These are phyloP conservation scores for Ametastegia equiseti DNA, from an alignment of 2,888 invertebrate genomes.

Conservation along the genomic window DNA sequence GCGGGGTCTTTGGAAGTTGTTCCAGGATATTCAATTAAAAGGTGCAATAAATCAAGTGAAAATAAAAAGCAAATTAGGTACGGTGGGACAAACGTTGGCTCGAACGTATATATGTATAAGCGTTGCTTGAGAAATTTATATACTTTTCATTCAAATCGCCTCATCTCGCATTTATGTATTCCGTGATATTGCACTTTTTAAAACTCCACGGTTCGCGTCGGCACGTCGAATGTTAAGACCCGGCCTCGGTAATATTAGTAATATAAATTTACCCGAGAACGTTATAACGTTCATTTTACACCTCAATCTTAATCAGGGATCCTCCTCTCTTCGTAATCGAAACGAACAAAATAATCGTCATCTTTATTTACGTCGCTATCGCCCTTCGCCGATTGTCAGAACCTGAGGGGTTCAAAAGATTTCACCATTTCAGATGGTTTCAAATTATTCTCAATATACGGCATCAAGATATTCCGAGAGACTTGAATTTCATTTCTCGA, in stretches of 20 bases:
- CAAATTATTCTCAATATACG: too few relatives aligned
- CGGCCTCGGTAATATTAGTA: slow-evolving; percentile 68
- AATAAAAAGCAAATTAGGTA: slow-evolving; percentile 49
- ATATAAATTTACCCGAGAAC: slow-evolving; percentile 68
- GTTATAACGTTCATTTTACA: slow-evolving; percentile 31
- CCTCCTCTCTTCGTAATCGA: neutral
- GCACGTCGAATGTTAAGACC: slow-evolving; percentile 68
- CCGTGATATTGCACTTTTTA: slow-evolving; percentile 73
- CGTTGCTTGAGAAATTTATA: slow-evolving; percentile 70
- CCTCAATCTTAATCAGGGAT: neutral
- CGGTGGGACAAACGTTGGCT: slow-evolving; percentile 46
- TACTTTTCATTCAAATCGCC: slow-evolving; percentile 73
- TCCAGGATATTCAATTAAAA: slow-evolving; percentile 36
- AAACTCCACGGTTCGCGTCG: slow-evolving; percentile 60
- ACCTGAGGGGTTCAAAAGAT: too few relatives aligned
- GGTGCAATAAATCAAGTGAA: slow-evolving; percentile 42
- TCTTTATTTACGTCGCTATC: too few relatives aligned
- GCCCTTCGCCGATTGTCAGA: too few relatives aligned
- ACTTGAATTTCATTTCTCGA: too few relatives aligned
- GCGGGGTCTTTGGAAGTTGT: slow-evolving; percentile 8
- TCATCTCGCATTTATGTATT: slow-evolving; percentile 74
- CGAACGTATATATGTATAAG: too few relatives aligned
- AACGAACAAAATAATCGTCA: neutral
- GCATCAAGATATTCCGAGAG: too few relatives aligned
- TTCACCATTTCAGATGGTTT: too few relatives aligned